Evolutionary conservation across 2,888 invertebrate species (phyloP).

Genomic region (Eristalinus sepulchralis): DNA sequence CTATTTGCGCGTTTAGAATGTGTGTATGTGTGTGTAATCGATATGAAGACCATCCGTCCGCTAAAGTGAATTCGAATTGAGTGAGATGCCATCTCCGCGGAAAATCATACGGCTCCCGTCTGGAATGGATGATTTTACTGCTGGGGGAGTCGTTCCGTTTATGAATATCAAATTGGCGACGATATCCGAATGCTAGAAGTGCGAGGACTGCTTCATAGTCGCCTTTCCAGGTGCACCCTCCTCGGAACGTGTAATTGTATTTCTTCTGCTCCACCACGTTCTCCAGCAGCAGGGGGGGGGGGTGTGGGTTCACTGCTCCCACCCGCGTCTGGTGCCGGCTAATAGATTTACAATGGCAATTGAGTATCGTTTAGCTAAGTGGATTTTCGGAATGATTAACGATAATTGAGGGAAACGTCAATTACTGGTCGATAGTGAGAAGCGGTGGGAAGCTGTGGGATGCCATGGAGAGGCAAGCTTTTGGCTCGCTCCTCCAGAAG

Average conservation of each 20-base stretch:
- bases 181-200: conserved; percentile 18
- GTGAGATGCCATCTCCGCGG: conserved; percentile 23
- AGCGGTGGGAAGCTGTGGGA: neutral
- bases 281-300: neutral
- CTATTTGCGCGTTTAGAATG: conserved; percentile 49
- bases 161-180: conserved; percentile 70
- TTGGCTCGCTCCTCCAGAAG: neutral
- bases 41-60: conserved; percentile 23
- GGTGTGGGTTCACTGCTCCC: neutral
- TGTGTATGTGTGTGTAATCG: conserved; percentile 36
- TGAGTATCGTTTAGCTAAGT: conserved; percentile 69
- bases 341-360: conserved; percentile 70
- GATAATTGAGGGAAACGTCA: conserved; percentile 64
- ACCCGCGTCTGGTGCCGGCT: conserved; percentile 37
- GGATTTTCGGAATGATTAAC: conserved; percentile 65
- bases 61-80: conserved; percentile 56
- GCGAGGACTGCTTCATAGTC: neutral
- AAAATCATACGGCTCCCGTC: conserved; percentile 15
- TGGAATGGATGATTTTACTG: conserved; percentile 55
- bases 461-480: neutral
- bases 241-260: conserved; percentile 59
- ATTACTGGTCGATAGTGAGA: conserved; percentile 40
- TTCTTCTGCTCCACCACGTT: conserved; percentile 30
- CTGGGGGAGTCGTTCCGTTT: conserved; percentile 52
- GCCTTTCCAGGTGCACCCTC: conserved; percentile 25